Conservation (phyloP, 1,140 invertebrate genomes). For the Phymastichus coffea region DNA sequence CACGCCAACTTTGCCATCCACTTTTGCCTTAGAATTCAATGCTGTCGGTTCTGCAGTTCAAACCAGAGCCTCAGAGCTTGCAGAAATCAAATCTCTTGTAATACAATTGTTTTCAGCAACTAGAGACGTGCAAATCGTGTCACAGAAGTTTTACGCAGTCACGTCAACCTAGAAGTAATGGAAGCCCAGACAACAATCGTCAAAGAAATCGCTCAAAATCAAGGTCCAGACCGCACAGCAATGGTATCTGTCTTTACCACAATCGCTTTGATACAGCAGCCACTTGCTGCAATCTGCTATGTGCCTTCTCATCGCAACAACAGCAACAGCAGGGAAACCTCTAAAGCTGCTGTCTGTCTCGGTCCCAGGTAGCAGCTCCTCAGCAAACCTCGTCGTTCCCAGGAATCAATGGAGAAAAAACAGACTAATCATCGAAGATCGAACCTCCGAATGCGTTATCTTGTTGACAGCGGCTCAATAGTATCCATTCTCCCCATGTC, state of each 20-base stretch:
- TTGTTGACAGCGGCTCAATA: not conserved
- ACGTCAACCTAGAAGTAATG: not conserved
- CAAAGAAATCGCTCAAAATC: not conserved
- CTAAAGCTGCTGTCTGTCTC: too few relatives aligned
- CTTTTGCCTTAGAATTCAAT: too few relatives aligned
- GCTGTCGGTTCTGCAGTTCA: too few relatives aligned
- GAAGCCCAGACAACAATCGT: not conserved
- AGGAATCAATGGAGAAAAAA: too few relatives aligned
- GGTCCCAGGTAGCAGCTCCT: too few relatives aligned
- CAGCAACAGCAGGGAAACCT: not conserved
- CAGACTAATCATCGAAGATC: not conserved
- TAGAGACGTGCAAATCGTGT: too few relatives aligned
- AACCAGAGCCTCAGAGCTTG: too few relatives aligned
- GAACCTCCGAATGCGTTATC: not conserved
- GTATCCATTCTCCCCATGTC: not conserved
- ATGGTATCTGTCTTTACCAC: not conserved
- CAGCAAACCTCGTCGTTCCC: too few relatives aligned
- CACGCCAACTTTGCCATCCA: too few relatives aligned
- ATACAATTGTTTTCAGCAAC: too few relatives aligned
- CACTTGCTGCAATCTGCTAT: not conserved
- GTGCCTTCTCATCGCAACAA: not conserved
- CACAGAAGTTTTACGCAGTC: too few relatives aligned
- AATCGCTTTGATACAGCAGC: not conserved
- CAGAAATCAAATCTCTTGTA: too few relatives aligned
- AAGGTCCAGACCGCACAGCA: not conserved